Evolutionary conservation across 2,797 vertebrate species (phyloP), one percentile per base, ranked within the genome.

Genomic region (Poecile montanus): DNA sequence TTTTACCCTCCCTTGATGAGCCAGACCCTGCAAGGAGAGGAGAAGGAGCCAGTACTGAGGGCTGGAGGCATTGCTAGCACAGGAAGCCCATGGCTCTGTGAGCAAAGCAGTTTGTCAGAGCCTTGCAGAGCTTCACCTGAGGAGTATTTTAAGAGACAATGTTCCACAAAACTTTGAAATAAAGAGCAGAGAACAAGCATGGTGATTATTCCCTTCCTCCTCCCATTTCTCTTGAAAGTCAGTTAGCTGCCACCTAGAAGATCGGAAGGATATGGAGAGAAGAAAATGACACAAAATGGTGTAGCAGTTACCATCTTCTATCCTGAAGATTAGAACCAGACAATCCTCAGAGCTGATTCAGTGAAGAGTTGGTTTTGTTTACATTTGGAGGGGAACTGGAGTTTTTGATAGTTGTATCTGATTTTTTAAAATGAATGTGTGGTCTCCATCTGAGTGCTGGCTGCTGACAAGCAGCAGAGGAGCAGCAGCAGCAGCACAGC

Each of bases 21-120:
- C 15, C 19, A 76, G 63, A 18, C 16, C 12, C 42, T 34, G 29
- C 45, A 47, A 53, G 45, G 45, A 48, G 36, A 45, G 29, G 30
- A 73, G 57, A 73, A 85, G 30, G 25, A 67, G 25, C 8, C 0
- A 0, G 11, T 38, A 44, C 75, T 2, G 4, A 11, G 5, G 29
- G 16, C 12, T 57, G 42, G 48, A 73, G 36, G 23, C 16, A 42
- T 8, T 14, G 3, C 29, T 66, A 36, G 19, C 32, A 38, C 22
- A 50, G 54, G n/a, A 40, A 34, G 32, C 13, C 26, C 30, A 7
- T 45, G 40, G 38, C 21, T 73, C 58, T n/a, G 44, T 2, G 8
- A 68, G 25, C 20, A 36, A 26, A 66, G 40, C 21, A 23, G n/a
- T 19, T 57, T 63, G 29, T 83, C 53, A 57, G 34, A 67, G 53